phyloP scores from a whole-genome alignment of 2,888 invertebrate species.

The Watsonalla cultraria region DNA sequence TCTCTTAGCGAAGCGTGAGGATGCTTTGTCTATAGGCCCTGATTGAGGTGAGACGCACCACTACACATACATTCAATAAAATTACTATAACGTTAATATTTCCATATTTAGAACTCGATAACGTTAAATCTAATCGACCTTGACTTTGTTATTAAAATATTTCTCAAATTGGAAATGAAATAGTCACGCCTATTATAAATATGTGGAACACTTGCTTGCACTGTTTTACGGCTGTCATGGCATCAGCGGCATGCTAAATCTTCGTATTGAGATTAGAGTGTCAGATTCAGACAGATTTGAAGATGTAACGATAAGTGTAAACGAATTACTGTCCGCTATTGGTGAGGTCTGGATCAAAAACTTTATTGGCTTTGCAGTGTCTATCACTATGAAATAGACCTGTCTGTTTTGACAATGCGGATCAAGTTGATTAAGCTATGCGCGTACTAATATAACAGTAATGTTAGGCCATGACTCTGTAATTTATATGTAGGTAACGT shows the following conservation, averaged over 20 bases:
- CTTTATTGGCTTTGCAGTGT: neutral
- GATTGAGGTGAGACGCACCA: too few relatives aligned
- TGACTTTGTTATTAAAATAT: slow-evolving; percentile 48
- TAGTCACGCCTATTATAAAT: slow-evolving; percentile 46
- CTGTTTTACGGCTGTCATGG: slow-evolving; percentile 51
- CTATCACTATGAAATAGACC: neutral
- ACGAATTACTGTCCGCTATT: slow-evolving; percentile 18
- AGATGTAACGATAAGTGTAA: slow-evolving; percentile 18
- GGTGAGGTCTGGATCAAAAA: neutral
- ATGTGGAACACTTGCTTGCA: slow-evolving; percentile 4
- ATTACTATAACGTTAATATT: too few relatives aligned
- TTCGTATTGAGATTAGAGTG: slow-evolving; percentile 53
- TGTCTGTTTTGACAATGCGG: neutral
- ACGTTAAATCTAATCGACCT: slow-evolving; percentile 42
- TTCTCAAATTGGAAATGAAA: slow-evolving; percentile 48
- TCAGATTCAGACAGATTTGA: slow-evolving; percentile 21
- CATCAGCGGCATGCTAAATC: slow-evolving; percentile 28
- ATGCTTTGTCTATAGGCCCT: too few relatives aligned
- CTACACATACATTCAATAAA: too few relatives aligned
- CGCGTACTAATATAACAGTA: neutral
- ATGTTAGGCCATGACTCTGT: neutral
- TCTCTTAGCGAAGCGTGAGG: too few relatives aligned
- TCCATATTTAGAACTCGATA: slow-evolving; percentile 7
- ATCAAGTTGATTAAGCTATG: neutral
- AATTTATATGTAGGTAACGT: neutral